Evolutionary conservation across 2,113 vertebrate species (phyloP).

Genomic region (Copsychus sechellarum): DNA sequence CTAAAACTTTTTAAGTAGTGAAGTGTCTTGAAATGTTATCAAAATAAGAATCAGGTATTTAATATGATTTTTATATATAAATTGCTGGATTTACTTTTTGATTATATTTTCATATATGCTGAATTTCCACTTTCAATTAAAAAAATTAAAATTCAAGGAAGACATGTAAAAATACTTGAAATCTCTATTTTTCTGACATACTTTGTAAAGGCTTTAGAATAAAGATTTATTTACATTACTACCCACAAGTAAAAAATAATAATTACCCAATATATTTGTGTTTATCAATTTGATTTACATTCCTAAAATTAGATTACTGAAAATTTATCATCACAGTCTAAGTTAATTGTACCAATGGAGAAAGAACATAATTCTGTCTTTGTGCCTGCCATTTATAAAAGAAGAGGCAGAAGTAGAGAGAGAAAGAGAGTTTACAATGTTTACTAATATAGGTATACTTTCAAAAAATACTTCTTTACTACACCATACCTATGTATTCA

Average conservation of each 20-base stretch:
- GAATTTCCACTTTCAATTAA: background rate
- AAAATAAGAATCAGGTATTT: background rate
- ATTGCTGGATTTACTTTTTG: background rate
- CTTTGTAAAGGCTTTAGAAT: background rate
- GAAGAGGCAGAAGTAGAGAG: fast-evolving
- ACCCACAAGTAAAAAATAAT: background rate
- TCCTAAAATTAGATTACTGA: conserved; percentile 3
- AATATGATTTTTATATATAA: background rate
- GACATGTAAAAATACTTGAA: background rate
- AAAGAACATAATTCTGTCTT: background rate
- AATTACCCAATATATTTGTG: background rate
- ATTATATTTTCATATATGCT: background rate
- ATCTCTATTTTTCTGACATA: background rate
- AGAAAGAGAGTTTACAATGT: background rate
- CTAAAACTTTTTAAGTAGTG: background rate
- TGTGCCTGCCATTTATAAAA: background rate
- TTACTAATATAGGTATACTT: background rate
- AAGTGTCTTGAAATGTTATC: background rate
- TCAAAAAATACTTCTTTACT: background rate
- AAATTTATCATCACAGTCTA: background rate
- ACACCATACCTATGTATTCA: background rate
- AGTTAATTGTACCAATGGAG: background rate
- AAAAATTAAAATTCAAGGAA: background rate
- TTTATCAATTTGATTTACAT: background rate
- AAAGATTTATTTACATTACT: background rate